These are phyloP conservation scores for Parnassius mnemosyne DNA, from an alignment of 2,888 invertebrate species.

Conservation along the genomic window DNA sequence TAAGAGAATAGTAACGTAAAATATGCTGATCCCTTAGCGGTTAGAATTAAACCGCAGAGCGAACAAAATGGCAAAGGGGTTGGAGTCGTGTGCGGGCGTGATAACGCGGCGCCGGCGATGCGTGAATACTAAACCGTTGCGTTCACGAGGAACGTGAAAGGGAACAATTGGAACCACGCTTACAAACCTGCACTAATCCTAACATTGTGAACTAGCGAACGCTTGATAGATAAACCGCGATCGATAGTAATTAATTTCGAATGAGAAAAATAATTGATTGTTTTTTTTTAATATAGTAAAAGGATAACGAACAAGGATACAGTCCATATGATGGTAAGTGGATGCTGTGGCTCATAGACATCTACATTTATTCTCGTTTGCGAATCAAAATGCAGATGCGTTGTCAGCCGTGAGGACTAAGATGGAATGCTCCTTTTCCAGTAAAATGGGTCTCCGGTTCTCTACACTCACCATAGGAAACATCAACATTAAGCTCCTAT, in stretches of 20 bases:
- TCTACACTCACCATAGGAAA: too few species aligned
- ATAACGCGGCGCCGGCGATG: conserved; percentile 58
- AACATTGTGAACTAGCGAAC: conserved; percentile 47
- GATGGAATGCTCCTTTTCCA: too few species aligned
- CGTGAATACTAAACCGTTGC: conserved; percentile 56
- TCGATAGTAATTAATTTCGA: conserved; percentile 35
- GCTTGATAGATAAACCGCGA: conserved; percentile 35
- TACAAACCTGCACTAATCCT: conserved; percentile 65
- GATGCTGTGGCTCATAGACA: too few species aligned
- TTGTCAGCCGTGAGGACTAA: too few species aligned
- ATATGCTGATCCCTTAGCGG: conserved; percentile 72
- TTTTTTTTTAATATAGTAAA: too few species aligned
- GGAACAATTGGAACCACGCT: conserved; percentile 57
- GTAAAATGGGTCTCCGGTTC: too few species aligned
- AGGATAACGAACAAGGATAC: too few species aligned
- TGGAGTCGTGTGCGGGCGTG: conserved; percentile 56
- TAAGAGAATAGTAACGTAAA: conserved; percentile 43
- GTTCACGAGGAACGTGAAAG: conserved; percentile 45
- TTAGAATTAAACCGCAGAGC: conserved; percentile 63
- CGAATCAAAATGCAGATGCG: too few species aligned
- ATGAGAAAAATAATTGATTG: conserved; percentile 9
- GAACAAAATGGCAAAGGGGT: conserved; percentile 64
- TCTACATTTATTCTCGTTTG: too few species aligned
- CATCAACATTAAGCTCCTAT: too few species aligned
- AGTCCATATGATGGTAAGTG: too few species aligned